Evolutionary conservation across 2,113 vertebrate genomes (phyloP), one percentile per base, ranked within the genome.

Genomic region (Brachionichthys hirsutus): DNA sequence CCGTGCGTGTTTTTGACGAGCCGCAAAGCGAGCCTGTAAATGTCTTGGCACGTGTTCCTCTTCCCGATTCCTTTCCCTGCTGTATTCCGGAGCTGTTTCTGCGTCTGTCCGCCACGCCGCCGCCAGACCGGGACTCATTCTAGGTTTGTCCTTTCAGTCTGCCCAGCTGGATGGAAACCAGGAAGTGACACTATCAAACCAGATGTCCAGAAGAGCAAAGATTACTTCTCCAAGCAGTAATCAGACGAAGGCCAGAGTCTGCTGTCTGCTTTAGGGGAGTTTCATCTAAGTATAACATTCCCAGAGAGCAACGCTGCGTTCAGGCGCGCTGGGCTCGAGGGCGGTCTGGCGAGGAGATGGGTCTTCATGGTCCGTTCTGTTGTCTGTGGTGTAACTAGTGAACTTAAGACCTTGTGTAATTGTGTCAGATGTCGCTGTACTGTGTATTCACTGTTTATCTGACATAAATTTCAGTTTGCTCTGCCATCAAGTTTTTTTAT

Each of bases 171-270:
- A 71, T 99, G 97, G 97, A 95, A 97, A 88, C 97, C 97, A 80
- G 97, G 97, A 83, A 94, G 91, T 79, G 97, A 99, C 87, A 97
- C 96, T 55, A 99, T 99, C 93, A 99, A 98, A 81, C 97, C 97
- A 13, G 95, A 98, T 49, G 85, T 98, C 81, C 83, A 94, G 81
- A 93, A 95, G 75, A 98, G 97, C 78, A 98, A 94, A 93, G 95
- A 97, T 61, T 99, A 94, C 88, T 99, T 99, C 62, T 91, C 95
- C 81, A 98, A 99, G 86, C 94, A 98, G 73, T 89, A 92, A 63
- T 92, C 88, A 89, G 50, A 8, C 40, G 46, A 68, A 54, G 11
- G 48, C 80, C 36, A 14, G 6, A 57, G 50, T 86, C 48, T 88
- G 83, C 64, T 16, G 66, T 43, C 55, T 86, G 50, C 75, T 87